These are phyloP conservation scores for Aspiorhynchus laticeps DNA, from an alignment of 2,113 vertebrate species.

Conservation along the genomic window DNA sequence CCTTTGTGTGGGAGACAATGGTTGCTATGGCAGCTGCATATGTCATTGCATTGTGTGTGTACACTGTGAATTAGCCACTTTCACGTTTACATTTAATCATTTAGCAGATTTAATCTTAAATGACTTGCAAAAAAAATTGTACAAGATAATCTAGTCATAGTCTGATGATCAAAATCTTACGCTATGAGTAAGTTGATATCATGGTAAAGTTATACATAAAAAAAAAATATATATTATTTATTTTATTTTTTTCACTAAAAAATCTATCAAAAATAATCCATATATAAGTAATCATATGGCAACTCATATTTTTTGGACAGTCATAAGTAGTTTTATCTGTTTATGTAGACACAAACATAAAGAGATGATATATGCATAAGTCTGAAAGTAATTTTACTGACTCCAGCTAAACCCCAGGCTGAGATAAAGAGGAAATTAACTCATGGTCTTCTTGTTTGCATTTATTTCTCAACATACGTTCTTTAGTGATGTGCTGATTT, in stretches of 20 bases:
- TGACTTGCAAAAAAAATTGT: background rate
- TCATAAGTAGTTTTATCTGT: background rate
- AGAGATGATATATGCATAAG: background rate
- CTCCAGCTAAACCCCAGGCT: background rate
- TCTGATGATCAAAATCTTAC: background rate
- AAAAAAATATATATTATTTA: too few species aligned
- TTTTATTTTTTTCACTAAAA: too few species aligned
- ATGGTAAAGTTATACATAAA: background rate
- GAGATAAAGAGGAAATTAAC: background rate
- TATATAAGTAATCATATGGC: too few species aligned
- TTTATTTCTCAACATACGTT: background rate
- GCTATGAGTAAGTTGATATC: background rate
- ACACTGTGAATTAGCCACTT: constrained; percentile 33
- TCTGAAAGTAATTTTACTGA: background rate
- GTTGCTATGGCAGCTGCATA: constrained; percentile 20
- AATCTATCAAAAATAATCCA: too few species aligned
- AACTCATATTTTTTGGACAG: background rate
- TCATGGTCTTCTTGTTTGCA: background rate
- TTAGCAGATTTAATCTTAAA: background rate
- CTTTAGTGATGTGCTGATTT: background rate
- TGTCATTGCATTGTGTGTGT: constrained; percentile 13
- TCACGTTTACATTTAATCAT: background rate
- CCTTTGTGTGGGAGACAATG: constrained; percentile 33
- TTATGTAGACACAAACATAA: background rate
- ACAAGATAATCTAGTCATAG: background rate